Percentiles rank a stretch among this genome's conserved stretches.
These are phyloP conservation scores for Bombyx huttoni DNA, from an alignment of 2,888 invertebrate genomes.

Conservation along the genomic window DNA sequence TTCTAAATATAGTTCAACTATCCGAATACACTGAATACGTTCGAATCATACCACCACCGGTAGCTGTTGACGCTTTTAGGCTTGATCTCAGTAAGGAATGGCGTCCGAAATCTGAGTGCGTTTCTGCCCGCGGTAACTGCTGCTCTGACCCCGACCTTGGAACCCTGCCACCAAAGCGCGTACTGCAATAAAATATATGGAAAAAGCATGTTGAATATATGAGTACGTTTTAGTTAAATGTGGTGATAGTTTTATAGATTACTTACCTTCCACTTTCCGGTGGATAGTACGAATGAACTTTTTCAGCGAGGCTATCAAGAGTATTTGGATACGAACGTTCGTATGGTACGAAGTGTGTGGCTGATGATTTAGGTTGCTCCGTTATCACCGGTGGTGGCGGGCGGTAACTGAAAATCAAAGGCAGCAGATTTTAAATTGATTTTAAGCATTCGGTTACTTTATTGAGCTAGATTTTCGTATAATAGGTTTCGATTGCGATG, in stretches of 20 bases:
- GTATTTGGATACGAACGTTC: conserved; percentile 90
- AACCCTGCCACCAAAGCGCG: conserved; percentile 69
- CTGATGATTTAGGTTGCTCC: conserved; percentile 86
- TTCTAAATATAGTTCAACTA: neutral
- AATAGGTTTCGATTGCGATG: too few relatives aligned
- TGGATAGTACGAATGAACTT: conserved; percentile 89
- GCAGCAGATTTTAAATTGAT: too few relatives aligned
- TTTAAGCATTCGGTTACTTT: too few relatives aligned
- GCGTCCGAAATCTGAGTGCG: conserved; percentile 85
- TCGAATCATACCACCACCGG: conserved; percentile 24
- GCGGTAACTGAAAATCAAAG: conserved; percentile 68
- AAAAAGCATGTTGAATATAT: too few relatives aligned
- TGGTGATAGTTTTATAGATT: too few relatives aligned
- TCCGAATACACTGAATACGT: neutral
- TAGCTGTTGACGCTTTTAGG: conserved; percentile 76
- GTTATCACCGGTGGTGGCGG: conserved; percentile 92
- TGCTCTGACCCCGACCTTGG: conserved; percentile 94
- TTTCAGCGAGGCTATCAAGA: conserved; percentile 91
- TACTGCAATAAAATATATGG: conserved; percentile 21
- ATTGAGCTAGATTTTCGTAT: too few relatives aligned
- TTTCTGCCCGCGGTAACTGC: conserved; percentile 87
- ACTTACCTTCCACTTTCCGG: conserved; percentile 49
- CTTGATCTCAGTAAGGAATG: conserved; percentile 87
- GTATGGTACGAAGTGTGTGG: conserved; percentile 89
- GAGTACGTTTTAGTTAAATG: too few relatives aligned